Conservation (phyloP, 1,140 invertebrate genomes). For the Anoplolepis gracilipes region DNA sequence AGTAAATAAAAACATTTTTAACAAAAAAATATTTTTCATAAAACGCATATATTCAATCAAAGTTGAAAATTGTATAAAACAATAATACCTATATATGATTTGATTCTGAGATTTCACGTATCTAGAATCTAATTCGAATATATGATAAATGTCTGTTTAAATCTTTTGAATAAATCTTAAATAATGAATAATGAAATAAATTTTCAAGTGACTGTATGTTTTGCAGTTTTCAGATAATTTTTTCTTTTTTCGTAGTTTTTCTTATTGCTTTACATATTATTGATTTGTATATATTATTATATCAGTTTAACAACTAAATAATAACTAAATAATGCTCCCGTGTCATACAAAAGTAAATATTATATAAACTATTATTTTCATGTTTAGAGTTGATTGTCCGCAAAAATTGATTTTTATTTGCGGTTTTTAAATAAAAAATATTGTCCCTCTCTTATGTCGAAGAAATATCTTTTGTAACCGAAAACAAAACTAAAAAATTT, state of each 20-base stretch:
- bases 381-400: not conserved
- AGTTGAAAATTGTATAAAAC: not conserved
- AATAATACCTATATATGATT: constrained; percentile 14
- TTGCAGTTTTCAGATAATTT: not conserved
- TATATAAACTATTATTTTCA: constrained; percentile 1
- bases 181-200: no score
- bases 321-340: not conserved
- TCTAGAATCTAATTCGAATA: not conserved
- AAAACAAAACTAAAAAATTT: constrained; percentile 12
- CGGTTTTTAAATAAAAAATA: not conserved
- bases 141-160: not conserved
- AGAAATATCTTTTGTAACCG: not conserved
- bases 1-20: not conserved
- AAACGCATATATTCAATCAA: not conserved
- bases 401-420: not conserved
- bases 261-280: no score
- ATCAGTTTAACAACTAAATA: not conserved
- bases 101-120: not conserved
- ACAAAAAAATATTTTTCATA: not conserved
- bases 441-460: not conserved
- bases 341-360: not conserved
- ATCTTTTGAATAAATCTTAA: not conserved
- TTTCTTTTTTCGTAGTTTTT: not conserved
- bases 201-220: not conserved
- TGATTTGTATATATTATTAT: not conserved